Conservation (phyloP, 2,113 vertebrate genomes). For the Gopherus evgoodei region DNA sequence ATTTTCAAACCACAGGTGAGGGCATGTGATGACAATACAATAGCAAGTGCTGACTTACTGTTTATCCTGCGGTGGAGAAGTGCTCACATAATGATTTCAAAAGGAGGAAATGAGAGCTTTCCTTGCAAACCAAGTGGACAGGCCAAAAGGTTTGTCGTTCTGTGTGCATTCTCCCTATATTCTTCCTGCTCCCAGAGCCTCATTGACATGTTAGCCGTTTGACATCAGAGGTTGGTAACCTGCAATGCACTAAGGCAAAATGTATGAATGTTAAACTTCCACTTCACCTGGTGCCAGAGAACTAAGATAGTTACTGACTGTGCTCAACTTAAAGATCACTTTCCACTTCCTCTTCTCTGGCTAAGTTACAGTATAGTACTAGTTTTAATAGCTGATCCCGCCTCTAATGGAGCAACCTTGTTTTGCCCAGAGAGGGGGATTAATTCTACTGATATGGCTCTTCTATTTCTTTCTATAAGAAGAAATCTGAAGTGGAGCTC, state of each 20-base stretch:
- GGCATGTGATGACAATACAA: background rate
- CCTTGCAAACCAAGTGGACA: background rate
- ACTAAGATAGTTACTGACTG: background rate
- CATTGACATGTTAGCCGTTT: accelerated
- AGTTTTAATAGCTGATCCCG: background rate
- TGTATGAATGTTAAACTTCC: background rate
- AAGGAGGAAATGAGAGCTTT: background rate
- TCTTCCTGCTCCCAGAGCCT: background rate
- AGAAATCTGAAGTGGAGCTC: background rate
- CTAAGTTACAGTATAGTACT: background rate
- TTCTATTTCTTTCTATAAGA: too few species aligned
- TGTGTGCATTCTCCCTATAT: background rate
- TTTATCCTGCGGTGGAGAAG: background rate
- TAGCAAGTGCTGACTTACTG: background rate
- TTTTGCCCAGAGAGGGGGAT: background rate
- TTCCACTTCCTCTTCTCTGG: background rate
- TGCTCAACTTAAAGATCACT: background rate
- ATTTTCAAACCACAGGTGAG: background rate
- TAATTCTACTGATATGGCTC: background rate
- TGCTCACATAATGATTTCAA: background rate
- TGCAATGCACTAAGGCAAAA: background rate
- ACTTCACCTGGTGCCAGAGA: background rate
- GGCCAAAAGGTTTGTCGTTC: background rate
- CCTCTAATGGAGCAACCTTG: background rate
- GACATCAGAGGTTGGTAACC: accelerated